Conservation (phyloP, 2,113 vertebrate species). For the Genyomyrus donnyi region DNA sequence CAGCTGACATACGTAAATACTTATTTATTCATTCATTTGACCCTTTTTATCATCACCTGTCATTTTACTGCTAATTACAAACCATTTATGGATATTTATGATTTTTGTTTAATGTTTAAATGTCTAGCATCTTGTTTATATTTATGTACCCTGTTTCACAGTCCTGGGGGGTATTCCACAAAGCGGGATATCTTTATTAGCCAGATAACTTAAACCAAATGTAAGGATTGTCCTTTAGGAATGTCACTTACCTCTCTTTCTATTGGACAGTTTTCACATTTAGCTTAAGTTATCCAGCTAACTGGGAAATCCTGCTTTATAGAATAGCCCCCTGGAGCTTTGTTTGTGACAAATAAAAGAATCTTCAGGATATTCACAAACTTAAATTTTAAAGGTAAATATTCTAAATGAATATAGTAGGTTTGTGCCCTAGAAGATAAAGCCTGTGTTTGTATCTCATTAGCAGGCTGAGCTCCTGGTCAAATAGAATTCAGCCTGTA, state of each 20-base stretch:
- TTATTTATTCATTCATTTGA: neutral
- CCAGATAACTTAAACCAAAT: neutral
- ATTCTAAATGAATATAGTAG: neutral
- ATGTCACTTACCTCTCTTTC: neutral
- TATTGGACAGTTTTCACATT: neutral
- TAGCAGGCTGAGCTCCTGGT: conserved; percentile 26
- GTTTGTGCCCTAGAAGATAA: neutral
- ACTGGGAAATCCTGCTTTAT: neutral
- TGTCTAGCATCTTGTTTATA: neutral
- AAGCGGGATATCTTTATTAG: neutral
- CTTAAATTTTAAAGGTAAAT: neutral
- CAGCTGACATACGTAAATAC: neutral
- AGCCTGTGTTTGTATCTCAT: conserved; percentile 17
- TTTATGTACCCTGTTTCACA: neutral
- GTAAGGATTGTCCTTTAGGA: neutral
- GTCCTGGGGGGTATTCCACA: neutral
- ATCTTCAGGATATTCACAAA: neutral
- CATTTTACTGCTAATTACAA: neutral
- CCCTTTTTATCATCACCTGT: neutral
- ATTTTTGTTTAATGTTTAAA: neutral
- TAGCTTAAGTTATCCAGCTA: neutral
- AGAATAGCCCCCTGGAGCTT: neutral
- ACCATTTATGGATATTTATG: neutral
- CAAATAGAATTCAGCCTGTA: conserved; percentile 31
- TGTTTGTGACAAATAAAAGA: neutral